These are phyloP conservation scores for Pyrgus malvae DNA, from an alignment of 2,888 invertebrate species.

Conservation along the genomic window DNA sequence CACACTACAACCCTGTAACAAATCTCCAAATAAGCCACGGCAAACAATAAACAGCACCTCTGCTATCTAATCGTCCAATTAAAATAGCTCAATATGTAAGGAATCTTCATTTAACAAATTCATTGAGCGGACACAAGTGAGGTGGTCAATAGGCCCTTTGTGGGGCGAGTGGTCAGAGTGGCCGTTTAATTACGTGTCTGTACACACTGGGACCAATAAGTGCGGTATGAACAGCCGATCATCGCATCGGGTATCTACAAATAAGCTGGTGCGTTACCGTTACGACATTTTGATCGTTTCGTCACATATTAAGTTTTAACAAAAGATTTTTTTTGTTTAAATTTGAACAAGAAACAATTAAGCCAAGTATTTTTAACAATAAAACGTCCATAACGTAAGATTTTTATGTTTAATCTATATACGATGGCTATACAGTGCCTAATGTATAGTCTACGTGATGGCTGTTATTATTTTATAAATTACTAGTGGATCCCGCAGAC, in stretches of 20 bases:
- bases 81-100: slow-evolving; percentile 20
- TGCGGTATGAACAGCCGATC: slow-evolving; percentile 40
- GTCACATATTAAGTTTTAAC: not conserved
- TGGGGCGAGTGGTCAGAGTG: slow-evolving; percentile 31
- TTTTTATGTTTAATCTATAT: no score
- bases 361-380: no score
- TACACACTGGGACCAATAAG: slow-evolving; percentile 36
- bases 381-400: no score
- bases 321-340: no score
- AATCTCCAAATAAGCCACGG: not conserved
- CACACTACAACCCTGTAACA: not conserved
- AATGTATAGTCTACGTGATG: no score
- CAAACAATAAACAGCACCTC: not conserved
- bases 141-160: slow-evolving; percentile 19
- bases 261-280: not conserved
- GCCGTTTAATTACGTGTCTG: slow-evolving; percentile 52
- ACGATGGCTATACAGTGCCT: no score
- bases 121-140: slow-evolving; percentile 12
- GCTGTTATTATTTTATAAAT: no score
- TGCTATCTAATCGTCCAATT: slow-evolving; percentile 19
- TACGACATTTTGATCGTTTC: not conserved
- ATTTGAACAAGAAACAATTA: no score
- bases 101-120: slow-evolving; percentile 10
- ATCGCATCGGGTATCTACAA: slow-evolving; percentile 25
- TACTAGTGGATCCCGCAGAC: no score